Evolutionary conservation across 2,113 vertebrate species (phyloP), one percentile per base, ranked within the genome.

Genomic region (Mastomys natalensis): DNA sequence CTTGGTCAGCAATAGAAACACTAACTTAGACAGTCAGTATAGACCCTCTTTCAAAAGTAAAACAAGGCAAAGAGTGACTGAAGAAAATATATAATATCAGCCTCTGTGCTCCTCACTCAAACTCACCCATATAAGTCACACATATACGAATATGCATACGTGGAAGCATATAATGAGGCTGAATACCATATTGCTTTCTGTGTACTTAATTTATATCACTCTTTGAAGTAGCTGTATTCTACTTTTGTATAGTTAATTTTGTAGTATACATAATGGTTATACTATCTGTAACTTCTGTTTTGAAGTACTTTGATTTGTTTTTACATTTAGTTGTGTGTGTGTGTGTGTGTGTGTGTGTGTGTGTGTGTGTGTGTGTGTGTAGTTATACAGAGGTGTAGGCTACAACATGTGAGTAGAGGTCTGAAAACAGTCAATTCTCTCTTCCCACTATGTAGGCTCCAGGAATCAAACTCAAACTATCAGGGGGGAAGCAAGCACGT

Each of bases 401-500:
- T 37, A 40, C 53, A 82, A 16, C 53, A 60, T 26, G 5, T 24
- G 37, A 40, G 37, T 82, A 22, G 53, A 81, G 11, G 5, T 60
- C 21, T 9, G 21, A 60, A 78, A 19, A 16, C 37, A 76, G 12
- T 76, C 24, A 60, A 22, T 15, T 26, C 3, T 40, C 10, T 58
- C 37, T 60, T 26, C 37, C 37, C 2, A 16, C 7, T 60, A 40
- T 40, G 22, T 58, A n/a, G 21, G 6, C 26, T 58, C 12, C 37
- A n/a, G 37, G 8, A 22, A n/a, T 58, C 37, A 40, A 58, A 15
- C 21, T 58, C 6, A 12, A 1, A 2, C 17, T 34, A 19, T 55
- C 10, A n/a, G 53, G 2, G 2, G 1, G 1, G 5, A 26, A 40
- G 80, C 37, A 15, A 82, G 10, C 5, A 76, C 10, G 5, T 7